Evolutionary conservation across 2,113 vertebrate genomes (phyloP).

Genomic region (Fulmarus glacialis): DNA sequence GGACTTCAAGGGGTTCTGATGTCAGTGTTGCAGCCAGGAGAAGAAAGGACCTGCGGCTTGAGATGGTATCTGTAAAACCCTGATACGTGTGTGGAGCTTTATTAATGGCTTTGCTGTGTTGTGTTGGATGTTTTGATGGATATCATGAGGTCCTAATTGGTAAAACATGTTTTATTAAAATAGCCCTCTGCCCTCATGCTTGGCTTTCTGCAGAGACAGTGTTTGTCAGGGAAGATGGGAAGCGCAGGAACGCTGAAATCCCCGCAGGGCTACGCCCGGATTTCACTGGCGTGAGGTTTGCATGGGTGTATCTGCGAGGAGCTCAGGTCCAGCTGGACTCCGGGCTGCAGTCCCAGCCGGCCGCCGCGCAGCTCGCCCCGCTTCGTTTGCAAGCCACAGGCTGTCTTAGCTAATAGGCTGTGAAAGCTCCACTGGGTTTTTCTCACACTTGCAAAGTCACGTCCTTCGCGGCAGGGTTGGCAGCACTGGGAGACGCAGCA

Average conservation of each 20-base stretch:
- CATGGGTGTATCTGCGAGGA: not conserved
- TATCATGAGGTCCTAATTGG: not conserved
- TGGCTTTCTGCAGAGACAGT: not conserved
- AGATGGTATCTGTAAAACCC: not conserved
- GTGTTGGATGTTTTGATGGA: not conserved
- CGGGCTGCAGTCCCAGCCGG: not conserved
- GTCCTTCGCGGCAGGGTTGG: not conserved
- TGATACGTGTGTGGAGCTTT: rapidly evolving
- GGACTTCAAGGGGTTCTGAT: not conserved
- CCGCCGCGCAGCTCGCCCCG: not conserved
- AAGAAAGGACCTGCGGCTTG: not conserved
- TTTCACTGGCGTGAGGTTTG: not conserved
- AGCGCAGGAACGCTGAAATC: not conserved
- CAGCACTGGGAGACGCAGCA: not conserved
- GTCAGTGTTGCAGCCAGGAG: not conserved
- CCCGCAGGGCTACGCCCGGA: not conserved
- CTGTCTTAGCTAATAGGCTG: not conserved
- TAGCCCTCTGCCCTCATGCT: not conserved
- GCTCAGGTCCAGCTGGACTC: not conserved
- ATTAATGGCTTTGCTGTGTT: not conserved
- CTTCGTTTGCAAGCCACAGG: not conserved
- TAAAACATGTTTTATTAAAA: not conserved
- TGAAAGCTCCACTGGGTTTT: not conserved
- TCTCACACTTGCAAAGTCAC: not conserved
- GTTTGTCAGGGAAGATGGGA: not conserved